Base-by-base conservation (phyloP, 2,888 invertebrate species). In the Dexiosoma caninum region DNA sequence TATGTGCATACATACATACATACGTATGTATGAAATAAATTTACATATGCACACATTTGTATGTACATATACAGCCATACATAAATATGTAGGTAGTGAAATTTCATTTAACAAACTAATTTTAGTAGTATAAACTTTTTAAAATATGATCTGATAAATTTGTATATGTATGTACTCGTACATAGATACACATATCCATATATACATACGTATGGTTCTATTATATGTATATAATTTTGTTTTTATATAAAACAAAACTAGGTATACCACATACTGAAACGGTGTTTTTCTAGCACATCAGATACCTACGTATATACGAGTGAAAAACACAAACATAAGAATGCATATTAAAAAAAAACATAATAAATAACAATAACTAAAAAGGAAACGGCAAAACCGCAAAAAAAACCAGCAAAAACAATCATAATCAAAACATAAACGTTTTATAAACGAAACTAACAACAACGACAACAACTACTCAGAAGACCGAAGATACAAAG, bases 221-320 rank as follows among this genome's bases (percentile, higher is more conserved):
- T 27, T 27, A 27, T 27, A 27, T 27, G 3, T 27, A 5, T 27
- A 27, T 27, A 27, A 5, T 27, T 5, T 27, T 27, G 4, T 27
- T 27, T 27, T 27, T 27, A 27, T 27, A 27, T 27, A 27, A 5
- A 6, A 27, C 6, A 62, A 70, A 21, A 9, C 35, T 44, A 76
- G 64, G n/a, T 77, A 53, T 40, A 42, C 12, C 14, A 53, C 42
- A 51, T 32, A 42, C 12, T 8, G 40, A 71, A 82, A 84, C 84
- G 83, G 69, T 78, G 80, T 78, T 82, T 84, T 83, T 86, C 75
- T 85, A 83, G 85, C 59, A 84, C 88, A 88, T 87, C 87, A 77
- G 78, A 88, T 87, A 85, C n/a, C n/a, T n/a, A n/a, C n/a, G 9
- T 9, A 67, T 40, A 30, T 32, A 7, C 5, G 14, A 12, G 21